phyloP scores from a whole-genome alignment of 1,140 invertebrate species.

The Lordiphosa stackelbergi region DNA sequence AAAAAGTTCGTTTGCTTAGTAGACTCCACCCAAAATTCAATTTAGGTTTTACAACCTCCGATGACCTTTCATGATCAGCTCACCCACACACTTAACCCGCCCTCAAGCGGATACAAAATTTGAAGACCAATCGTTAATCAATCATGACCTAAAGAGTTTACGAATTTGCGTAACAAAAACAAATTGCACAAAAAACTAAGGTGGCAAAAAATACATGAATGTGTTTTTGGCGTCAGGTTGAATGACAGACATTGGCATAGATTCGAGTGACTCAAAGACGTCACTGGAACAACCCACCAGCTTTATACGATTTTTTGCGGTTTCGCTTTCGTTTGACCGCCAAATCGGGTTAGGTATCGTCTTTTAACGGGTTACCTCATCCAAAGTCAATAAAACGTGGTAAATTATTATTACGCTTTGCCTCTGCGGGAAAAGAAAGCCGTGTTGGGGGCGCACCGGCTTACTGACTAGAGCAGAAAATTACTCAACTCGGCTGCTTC shows the following conservation, averaged over 20 bases:
- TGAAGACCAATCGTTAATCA: slow-evolving; percentile 7
- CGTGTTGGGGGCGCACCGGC: slow-evolving; percentile 1
- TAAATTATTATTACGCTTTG: slow-evolving; percentile 11
- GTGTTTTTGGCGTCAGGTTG: slow-evolving; percentile 1
- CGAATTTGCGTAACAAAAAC: slow-evolving; percentile 11
- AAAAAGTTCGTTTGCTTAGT: too few relatives aligned
- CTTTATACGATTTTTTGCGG: slow-evolving; percentile 5
- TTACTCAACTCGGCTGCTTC: slow-evolving; percentile 6
- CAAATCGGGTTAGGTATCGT: slow-evolving; percentile 4
- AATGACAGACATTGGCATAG: slow-evolving; percentile 13
- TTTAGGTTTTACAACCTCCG: too few relatives aligned
- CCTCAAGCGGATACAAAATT: slow-evolving; percentile 8
- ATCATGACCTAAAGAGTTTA: slow-evolving; percentile 9
- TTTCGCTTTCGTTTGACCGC: slow-evolving; percentile 15
- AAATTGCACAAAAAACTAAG: slow-evolving; percentile 9
- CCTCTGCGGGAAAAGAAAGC: slow-evolving; percentile 5
- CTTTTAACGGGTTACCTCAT: slow-evolving; percentile 13
- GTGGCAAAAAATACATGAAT: slow-evolving; percentile 5
- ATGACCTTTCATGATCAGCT: slow-evolving; percentile 10
- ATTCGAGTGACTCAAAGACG: slow-evolving; percentile 6
- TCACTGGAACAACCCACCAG: slow-evolving; percentile 13
- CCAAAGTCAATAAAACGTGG: slow-evolving; percentile 6
- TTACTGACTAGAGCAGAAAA: slow-evolving; percentile 12
- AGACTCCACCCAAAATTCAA: too few relatives aligned
- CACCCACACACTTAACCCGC: slow-evolving; percentile 1